Evolutionary conservation across 2,113 vertebrate genomes (phyloP), one percentile per base, ranked within the genome.

Genomic region (Barnardius zonarius): DNA sequence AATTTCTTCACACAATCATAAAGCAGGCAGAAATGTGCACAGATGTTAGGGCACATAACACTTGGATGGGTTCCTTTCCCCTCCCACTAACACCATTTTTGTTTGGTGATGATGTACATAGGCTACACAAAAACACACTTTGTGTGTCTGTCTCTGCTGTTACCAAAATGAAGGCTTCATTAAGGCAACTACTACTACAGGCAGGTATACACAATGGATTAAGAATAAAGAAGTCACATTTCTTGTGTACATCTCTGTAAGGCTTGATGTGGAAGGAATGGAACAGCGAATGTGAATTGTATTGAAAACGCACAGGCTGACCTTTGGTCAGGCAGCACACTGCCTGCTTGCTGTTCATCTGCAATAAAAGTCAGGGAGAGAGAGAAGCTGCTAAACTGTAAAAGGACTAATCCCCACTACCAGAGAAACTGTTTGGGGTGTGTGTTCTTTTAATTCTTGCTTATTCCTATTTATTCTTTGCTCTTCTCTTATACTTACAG

Each of bases 201-300:
- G 78, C 30, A 83, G 41, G 54, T 61, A 54, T 9, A 54, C 17
- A 48, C 8, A n/a, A 27, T 1, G 68, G 20, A 39, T 51, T 63
- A 83, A 73, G 66, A 49, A 87, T 46, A 54, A 51, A 41, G 5
- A 11, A 66, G 57, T 62, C 24, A 17, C 8, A 6, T 57, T 39
- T 33, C 20, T 37, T 49, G 19, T 10, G 39, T 7, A 79, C 77
- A 17, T 76, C 49, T 67, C 54, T 13, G 18, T 17, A 51, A 43
- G 55, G 30, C 20, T 55, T 33, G 30, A 55, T 57, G 46, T 30
- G 33, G 73, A 95, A 92, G 43, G 48, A 37, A 54, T 19, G 86
- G 83, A 20, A 41, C 55, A 49, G 44, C 12, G 44, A 51, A 15
- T 28, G 23, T 6, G 33, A 66, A 24, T 46, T 0, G 0, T 5